A percentile compares a stretch with the other conserved stretches of the same genome.
phyloP scores from a whole-genome alignment of 2,797 vertebrate genomes.

The Thripadectes ignobilis region DNA sequence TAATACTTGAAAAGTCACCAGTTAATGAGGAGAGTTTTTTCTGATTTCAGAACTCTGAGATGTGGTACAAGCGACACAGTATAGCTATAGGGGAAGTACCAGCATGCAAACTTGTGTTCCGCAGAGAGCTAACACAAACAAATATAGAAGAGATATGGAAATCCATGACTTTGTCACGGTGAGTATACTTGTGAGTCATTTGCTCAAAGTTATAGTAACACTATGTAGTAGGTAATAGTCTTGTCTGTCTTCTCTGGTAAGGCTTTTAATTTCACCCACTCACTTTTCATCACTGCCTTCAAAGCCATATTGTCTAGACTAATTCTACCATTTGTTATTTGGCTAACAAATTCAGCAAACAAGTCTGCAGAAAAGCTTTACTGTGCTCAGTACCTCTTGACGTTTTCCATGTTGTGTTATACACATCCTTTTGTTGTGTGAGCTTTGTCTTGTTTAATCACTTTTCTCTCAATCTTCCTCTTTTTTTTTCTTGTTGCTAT shows the following conservation, averaged over 20 bases:
- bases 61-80: slow-evolving; percentile 94
- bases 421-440: background rate
- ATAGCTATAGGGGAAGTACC: slow-evolving; percentile 94
- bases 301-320: background rate
- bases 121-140: slow-evolving; percentile 84
- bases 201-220: background rate
- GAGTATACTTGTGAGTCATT: slow-evolving; percentile 24
- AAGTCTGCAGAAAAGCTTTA: background rate
- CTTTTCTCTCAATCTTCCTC: background rate
- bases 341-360: background rate
- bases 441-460: background rate
- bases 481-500: background rate
- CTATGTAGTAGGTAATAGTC: background rate
- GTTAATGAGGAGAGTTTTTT: background rate
- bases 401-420: background rate
- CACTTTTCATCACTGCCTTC: background rate
- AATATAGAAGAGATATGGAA: slow-evolving; percentile 92
- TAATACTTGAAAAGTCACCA: background rate
- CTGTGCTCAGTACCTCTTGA: background rate
- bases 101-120: slow-evolving; percentile 85
- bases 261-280: background rate
- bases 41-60: slow-evolving; percentile 80
- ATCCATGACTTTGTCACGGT: slow-evolving; percentile 84
- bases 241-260: background rate
- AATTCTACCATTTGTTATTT: background rate